phyloP scores from a whole-genome alignment of 2,888 invertebrate species.

The Tanypteryx hageni region DNA sequence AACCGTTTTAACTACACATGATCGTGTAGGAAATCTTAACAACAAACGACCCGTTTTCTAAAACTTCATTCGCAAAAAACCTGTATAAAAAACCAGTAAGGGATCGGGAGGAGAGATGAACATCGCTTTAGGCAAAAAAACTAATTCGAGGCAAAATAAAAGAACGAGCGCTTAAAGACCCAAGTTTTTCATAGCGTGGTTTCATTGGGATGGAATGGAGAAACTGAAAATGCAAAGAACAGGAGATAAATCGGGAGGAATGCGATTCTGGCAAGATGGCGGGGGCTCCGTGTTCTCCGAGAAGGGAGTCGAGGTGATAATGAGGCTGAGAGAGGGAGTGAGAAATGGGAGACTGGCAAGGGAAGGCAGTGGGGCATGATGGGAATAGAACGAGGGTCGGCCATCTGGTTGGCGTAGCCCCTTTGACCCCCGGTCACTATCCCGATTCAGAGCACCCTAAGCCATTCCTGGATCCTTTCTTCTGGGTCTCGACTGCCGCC shows the following conservation, averaged over 20 bases:
- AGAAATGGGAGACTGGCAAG: not conserved
- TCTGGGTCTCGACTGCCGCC: not conserved
- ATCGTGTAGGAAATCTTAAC: too few species aligned
- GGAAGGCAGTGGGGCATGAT: not conserved
- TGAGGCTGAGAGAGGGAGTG: not conserved
- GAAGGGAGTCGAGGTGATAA: not conserved
- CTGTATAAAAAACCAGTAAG: too few species aligned
- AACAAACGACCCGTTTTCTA: too few species aligned
- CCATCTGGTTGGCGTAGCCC: not conserved
- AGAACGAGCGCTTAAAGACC: too few species aligned
- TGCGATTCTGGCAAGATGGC: not conserved
- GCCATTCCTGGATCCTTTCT: not conserved
- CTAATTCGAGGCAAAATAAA: too few species aligned
- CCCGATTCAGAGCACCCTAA: constrained; percentile 1
- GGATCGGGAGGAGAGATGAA: too few species aligned
- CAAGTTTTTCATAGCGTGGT: too few species aligned
- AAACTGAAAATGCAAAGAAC: too few species aligned
- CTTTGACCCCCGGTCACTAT: constrained; percentile 25
- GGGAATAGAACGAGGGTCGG: not conserved
- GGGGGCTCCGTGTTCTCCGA: not conserved
- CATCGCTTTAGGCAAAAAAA: too few species aligned
- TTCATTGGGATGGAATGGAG: too few species aligned
- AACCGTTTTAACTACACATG: too few species aligned
- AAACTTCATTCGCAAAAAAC: too few species aligned
- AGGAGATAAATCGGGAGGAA: not conserved